Percentiles rank a stretch among this genome's conserved stretches.
These are phyloP conservation scores for Lathamus discolor DNA, from an alignment of 2,113 vertebrate species.

Conservation along the genomic window DNA sequence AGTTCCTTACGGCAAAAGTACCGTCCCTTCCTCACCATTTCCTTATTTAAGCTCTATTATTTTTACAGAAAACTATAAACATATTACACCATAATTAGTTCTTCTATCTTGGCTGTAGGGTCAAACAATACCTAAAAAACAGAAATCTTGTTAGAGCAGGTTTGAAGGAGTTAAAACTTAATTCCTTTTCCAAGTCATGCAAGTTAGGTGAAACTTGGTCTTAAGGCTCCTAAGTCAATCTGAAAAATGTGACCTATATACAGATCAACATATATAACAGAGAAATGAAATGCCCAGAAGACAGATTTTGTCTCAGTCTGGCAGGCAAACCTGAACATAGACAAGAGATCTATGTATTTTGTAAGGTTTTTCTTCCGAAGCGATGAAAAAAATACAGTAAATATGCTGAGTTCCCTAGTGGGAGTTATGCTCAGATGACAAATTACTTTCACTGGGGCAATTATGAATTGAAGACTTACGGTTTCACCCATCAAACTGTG, in stretches of 20 bases:
- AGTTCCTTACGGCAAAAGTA: background rate
- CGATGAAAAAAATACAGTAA: background rate
- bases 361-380: accelerated
- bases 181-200: background rate
- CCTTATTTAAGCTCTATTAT: background rate
- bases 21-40: background rate
- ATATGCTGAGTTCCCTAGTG: background rate
- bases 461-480: conserved; percentile 14
- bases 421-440: background rate
- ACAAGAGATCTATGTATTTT: background rate
- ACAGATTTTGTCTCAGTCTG: background rate
- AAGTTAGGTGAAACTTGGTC: background rate
- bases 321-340: background rate
- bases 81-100: background rate
- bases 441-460: conserved; percentile 33
- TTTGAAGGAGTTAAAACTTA: background rate
- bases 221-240: background rate
- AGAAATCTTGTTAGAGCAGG: background rate
- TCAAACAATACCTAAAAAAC: background rate
- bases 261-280: background rate
- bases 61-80: background rate
- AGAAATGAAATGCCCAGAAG: background rate
- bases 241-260: background rate
- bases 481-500: conserved; percentile 10
- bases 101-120: background rate